Base-by-base conservation (phyloP, 2,797 vertebrate genomes). In the Falco novaeseelandiae region DNA sequence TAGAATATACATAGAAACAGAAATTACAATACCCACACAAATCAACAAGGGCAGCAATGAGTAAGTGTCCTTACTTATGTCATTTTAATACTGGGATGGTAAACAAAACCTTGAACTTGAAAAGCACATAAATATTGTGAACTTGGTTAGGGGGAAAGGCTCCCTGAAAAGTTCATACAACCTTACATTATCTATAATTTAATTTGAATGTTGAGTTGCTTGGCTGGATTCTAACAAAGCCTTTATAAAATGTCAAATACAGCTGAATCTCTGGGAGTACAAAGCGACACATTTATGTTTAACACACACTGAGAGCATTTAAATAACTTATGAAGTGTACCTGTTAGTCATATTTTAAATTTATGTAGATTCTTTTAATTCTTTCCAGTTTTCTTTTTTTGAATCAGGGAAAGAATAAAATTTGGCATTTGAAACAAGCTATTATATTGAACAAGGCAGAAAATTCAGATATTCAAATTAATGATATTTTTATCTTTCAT, bases 191-290 rank as follows among this genome's bases (percentile, higher is more conserved):
- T 32, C 69, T 94, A 14, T 49, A 46, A 44, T 92, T 92, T 77
- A 72, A 90, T 69, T 81, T 87, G 74, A 79, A 80, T 66, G 3
- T 30, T 89, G 69, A 79, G 59, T 73, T 89, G 6, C 66, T 88
- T 95, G 58, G 67, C 48, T 83, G 57, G 44, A 76, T 86, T 94
- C 55, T 67, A 84, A 93, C 46, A 92, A 95, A 91, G n/a, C 13
- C 36, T 65, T 67, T 51, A 66, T 78, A 89, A 69, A 69, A 91
- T 89, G 73, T 84, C 89, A 91, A 93, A 67, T 32, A 32, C 57
- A 77, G 48, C 23, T 42, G 69, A 65, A 57, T 95, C 48, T 83
- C 36, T 9, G 7, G 48, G 25, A 80, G 48, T 40, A 49, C n/a
- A 84, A 87, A 66, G n/a, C 21, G 74, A 73, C 32, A 76, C 29